Percentiles rank a stretch among this genome's conserved stretches.
phyloP scores from a whole-genome alignment of 2,888 invertebrate species.

The Vannuccia rotundouncinata region DNA sequence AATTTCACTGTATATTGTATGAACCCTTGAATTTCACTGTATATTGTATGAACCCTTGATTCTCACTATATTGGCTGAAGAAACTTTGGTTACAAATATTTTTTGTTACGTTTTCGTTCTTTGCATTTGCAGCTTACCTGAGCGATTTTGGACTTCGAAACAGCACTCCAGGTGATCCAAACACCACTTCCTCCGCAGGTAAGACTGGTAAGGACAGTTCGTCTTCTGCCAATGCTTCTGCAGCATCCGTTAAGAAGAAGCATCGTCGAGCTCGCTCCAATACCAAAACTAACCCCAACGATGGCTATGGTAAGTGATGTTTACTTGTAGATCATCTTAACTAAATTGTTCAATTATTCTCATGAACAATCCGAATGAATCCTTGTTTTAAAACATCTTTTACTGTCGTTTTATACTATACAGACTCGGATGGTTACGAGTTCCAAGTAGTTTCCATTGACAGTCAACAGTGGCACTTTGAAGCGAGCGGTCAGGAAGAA shows the following conservation, averaged over 20 bases:
- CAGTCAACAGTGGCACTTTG: constrained; percentile 88
- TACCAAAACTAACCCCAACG: constrained; percentile 20
- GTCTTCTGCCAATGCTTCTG: not conserved
- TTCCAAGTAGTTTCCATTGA: constrained; percentile 90
- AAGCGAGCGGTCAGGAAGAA: constrained; percentile 71
- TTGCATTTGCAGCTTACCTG: not conserved
- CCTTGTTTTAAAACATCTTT: too few relatives aligned
- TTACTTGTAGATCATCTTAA: not conserved
- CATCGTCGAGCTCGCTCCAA: not conserved
- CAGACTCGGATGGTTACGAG: constrained; percentile 62
- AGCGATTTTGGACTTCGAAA: not conserved
- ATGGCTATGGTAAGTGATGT: constrained; percentile 17
- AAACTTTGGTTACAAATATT: too few relatives aligned
- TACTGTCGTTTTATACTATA: too few relatives aligned
- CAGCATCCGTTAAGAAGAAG: not conserved
- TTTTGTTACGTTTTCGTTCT: not conserved
- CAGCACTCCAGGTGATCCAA: not conserved
- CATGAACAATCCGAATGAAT: too few relatives aligned
- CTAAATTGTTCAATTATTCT: too few relatives aligned
- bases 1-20: too few relatives aligned
- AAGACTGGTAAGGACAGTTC: not conserved
- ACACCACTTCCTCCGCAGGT: not conserved
- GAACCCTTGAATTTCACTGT: too few relatives aligned
- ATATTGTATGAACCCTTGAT: too few relatives aligned
- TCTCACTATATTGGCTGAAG: too few relatives aligned